Percentiles rank a stretch among this genome's conserved stretches.
Conservation (phyloP, 2,888 invertebrate species). For the Encarsia formosa region DNA sequence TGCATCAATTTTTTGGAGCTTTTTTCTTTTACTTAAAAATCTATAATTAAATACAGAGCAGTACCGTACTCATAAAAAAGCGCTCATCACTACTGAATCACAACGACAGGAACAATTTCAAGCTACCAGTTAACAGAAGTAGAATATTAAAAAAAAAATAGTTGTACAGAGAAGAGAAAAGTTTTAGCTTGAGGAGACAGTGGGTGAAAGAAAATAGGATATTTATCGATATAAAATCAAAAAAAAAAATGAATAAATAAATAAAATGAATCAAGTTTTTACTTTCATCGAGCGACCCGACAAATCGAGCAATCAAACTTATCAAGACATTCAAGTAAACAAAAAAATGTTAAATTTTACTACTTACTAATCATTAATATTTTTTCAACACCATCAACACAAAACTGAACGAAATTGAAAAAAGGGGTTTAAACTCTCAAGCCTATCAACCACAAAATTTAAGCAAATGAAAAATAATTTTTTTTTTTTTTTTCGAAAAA, state of each 20-base stretch:
- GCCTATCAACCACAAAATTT: no score
- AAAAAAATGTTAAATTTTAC: slow-evolving; percentile 7
- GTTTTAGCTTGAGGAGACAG: slow-evolving; percentile 17
- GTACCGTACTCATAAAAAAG: slow-evolving; percentile 48
- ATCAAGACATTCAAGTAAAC: slow-evolving; percentile 9
- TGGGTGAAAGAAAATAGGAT: not conserved
- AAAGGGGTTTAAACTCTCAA: no score
- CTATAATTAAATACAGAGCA: slow-evolving; percentile 37
- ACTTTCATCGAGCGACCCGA: slow-evolving; percentile 11
- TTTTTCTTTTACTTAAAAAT: not conserved
- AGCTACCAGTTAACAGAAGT: slow-evolving; percentile 41
- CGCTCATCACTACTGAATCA: slow-evolving; percentile 45
- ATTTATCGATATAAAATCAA: not conserved
- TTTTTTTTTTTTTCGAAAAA: no score
- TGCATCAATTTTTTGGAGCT: slow-evolving; percentile 36
- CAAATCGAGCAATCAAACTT: slow-evolving; percentile 12
- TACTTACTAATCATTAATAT: no score
- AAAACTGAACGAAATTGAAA: no score
- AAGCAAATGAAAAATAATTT: no score
- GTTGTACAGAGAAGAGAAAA: slow-evolving; percentile 29
- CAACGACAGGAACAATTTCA: slow-evolving; percentile 48
- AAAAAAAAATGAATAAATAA: not conserved
- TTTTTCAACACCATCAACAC: no score
- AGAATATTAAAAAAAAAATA: slow-evolving; percentile 31
- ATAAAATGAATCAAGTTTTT: slow-evolving; percentile 18